Conservation (phyloP, 2,797 vertebrate species). For the Morus bassanus region DNA sequence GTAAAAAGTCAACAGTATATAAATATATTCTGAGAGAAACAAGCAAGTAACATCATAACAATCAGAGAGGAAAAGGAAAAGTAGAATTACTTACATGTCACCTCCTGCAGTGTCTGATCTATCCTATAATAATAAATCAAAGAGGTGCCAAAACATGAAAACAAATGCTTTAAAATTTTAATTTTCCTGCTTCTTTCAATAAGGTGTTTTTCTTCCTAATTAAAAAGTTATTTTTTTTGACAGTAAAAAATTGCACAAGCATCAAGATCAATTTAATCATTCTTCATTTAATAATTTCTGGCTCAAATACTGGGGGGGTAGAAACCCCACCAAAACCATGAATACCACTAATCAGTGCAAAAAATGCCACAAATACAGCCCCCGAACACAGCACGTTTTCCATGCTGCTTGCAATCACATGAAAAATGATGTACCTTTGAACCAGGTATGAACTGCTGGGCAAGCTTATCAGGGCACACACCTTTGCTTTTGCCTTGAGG, state of each 20-base stretch:
- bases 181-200: not conserved
- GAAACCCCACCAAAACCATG: not conserved
- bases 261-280: not conserved
- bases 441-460: not conserved
- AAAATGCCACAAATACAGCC: not conserved
- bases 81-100: not conserved
- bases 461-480: not conserved
- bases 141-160: not conserved
- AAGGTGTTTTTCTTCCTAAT: accelerated
- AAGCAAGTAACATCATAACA: not conserved
- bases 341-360: not conserved
- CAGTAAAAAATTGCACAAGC: not conserved
- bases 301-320: not conserved
- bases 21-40: not conserved
- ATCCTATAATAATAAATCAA: not conserved
- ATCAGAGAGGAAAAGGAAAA: not conserved
- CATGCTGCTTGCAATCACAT: not conserved
- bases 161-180: not conserved
- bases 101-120: not conserved
- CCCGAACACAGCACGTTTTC: not conserved
- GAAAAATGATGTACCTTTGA: not conserved
- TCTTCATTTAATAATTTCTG: not conserved
- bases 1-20: not conserved
- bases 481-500: not conserved
- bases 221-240: not conserved